Conservation (phyloP, 1,140 invertebrate species). For the Drosophila insularis region DNA sequence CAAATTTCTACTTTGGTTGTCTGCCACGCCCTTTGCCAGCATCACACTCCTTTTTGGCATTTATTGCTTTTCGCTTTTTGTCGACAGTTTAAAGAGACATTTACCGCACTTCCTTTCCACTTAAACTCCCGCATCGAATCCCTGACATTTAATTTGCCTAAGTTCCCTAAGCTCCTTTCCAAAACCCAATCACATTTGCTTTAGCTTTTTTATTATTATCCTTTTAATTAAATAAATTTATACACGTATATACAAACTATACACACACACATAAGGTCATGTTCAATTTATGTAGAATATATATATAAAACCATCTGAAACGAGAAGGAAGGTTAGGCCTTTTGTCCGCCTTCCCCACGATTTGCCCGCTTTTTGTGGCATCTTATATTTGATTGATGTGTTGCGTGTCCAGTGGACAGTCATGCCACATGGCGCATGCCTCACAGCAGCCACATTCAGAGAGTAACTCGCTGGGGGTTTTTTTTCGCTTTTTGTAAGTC, state of each 20-base stretch:
- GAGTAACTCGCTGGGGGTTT: neutral
- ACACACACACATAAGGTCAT: neutral
- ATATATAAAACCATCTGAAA: neutral
- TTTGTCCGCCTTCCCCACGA: conserved; percentile 2
- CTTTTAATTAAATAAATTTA: conserved; percentile 66
- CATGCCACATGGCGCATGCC: conserved; percentile 1
- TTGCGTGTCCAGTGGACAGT: conserved; percentile 11
- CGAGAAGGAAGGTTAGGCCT: conserved; percentile 24
- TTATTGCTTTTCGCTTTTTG: conserved; percentile 68
- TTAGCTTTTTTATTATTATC: conserved; percentile 35
- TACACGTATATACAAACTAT: too few relatives aligned
- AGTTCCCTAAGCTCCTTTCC: conserved; percentile 60
- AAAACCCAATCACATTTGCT: conserved; percentile 55
- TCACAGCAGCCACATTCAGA: neutral
- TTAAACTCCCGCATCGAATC: conserved; percentile 1
- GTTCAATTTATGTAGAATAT: too few relatives aligned
- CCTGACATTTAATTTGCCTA: conserved; percentile 72
- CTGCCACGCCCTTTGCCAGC: conserved; percentile 16
- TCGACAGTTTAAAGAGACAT: conserved; percentile 59
- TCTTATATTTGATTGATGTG: conserved; percentile 51
- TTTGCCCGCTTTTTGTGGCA: conserved; percentile 19
- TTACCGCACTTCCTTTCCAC: conserved; percentile 11
- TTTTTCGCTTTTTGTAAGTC: conserved; percentile 44
- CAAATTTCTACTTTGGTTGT: conserved; percentile 53
- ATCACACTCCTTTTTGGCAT: conserved; percentile 36